phyloP scores from a whole-genome alignment of 1,140 invertebrate genomes.

The Papilio xuthus region DNA sequence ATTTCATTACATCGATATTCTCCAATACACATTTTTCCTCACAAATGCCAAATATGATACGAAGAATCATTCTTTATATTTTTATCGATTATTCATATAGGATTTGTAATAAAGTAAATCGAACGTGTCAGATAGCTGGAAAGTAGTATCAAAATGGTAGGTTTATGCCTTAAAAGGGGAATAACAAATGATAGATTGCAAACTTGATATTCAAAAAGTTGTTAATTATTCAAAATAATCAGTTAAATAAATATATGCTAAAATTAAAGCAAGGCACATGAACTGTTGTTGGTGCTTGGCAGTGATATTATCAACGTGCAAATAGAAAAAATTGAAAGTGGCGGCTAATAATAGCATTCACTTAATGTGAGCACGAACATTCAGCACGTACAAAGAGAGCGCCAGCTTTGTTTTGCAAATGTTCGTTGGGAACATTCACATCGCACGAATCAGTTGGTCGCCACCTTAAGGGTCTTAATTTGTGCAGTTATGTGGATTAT shows the following conservation, averaged over 20 bases:
- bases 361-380: background rate
- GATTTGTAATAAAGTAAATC: background rate
- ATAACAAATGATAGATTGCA: too few relatives aligned
- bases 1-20: conserved; percentile 14
- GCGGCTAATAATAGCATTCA: background rate
- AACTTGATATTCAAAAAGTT: too few relatives aligned
- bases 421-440: background rate
- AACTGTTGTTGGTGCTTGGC: too few relatives aligned
- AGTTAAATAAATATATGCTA: too few relatives aligned
- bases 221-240: too few relatives aligned
- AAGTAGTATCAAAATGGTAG: too few relatives aligned
- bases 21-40: background rate
- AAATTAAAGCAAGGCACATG: too few relatives aligned
- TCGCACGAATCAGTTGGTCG: background rate
- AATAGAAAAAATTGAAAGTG: background rate
- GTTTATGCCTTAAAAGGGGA: too few relatives aligned
- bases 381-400: background rate
- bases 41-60: background rate
- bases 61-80: background rate
- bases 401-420: background rate
- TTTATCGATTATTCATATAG: background rate
- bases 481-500: background rate
- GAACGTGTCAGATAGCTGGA: too few relatives aligned
- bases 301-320: too few relatives aligned
- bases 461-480: background rate